Conservation (phyloP, 2,113 vertebrate genomes). For the Thalassoma bifasciatum region DNA sequence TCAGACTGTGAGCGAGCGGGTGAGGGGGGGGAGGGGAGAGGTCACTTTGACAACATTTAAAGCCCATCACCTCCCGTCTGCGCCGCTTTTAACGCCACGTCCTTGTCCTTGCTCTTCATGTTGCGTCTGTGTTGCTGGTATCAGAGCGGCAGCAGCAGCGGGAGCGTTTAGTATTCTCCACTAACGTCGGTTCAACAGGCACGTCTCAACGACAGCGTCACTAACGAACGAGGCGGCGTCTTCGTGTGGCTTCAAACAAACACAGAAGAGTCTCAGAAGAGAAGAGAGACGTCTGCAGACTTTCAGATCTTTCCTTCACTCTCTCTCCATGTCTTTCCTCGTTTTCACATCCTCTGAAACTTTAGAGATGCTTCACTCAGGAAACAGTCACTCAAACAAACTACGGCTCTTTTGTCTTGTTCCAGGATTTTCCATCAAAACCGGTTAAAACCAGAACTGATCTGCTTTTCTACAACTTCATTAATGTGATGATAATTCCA, state of each 20-base stretch:
- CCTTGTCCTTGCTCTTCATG: not conserved
- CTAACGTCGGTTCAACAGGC: not conserved
- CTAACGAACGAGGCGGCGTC: not conserved
- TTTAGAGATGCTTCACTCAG: too few relatives aligned
- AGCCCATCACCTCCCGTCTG: not conserved
- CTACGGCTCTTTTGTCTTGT: too few relatives aligned
- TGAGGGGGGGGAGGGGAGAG: too few relatives aligned
- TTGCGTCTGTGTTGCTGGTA: not conserved
- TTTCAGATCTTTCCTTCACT: not conserved
- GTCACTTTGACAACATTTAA: constrained; percentile 55
- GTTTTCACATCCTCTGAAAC: too few relatives aligned
- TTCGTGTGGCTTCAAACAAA: not conserved
- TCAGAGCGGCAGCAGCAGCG: not conserved
- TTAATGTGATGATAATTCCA: too few relatives aligned
- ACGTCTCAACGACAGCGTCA: not conserved
- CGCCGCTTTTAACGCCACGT: not conserved
- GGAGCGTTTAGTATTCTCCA: not conserved
- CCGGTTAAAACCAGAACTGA: too few relatives aligned
- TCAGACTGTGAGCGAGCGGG: constrained; percentile 9
- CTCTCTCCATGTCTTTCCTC: not conserved
- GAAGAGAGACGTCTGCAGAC: not conserved
- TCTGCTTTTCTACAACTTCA: too few relatives aligned
- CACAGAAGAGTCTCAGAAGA: not conserved
- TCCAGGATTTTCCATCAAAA: too few relatives aligned
- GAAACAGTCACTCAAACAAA: too few relatives aligned